Percentiles rank a stretch among this genome's conserved stretches.
phyloP scores from a whole-genome alignment of 2,113 vertebrate species.

The cat (Felis catus) region F.catus_Fca126_mat1.0 CM031419.1:221245501-221246000 shows the following conservation, averaged over 20 bases:
- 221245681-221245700: background rate
- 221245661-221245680: background rate
- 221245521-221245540: background rate
- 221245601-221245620: rapidly evolving
- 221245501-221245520: background rate
- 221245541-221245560: background rate
- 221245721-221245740: background rate
- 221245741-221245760: background rate
- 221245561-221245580: background rate
- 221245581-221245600: background rate
- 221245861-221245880: background rate
- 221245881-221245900: background rate
- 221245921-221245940: background rate
- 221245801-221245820: background rate
- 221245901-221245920: background rate
- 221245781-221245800: background rate
- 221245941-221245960: background rate
- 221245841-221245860: background rate
- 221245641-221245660: background rate
- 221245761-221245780: background rate
- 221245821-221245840: too few species aligned
- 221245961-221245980: background rate
- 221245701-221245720: background rate
- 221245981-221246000: background rate
- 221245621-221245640: too few species aligned